These are phyloP conservation scores for Hyperoplus immaculatus DNA, from an alignment of 2,797 vertebrate genomes.

Conservation along the genomic window DNA sequence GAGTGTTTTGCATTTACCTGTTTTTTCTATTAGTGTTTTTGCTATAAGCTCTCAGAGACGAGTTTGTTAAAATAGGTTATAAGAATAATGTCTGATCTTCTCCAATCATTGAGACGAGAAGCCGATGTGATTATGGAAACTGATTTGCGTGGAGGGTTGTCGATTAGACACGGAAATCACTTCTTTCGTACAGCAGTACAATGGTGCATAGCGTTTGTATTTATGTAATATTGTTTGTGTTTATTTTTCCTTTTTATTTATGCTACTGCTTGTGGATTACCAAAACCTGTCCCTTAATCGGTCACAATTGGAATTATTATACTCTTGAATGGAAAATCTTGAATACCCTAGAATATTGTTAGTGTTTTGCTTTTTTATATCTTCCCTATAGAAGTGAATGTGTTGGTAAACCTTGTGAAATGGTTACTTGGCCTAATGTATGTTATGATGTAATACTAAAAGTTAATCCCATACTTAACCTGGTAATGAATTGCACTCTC, in stretches of 20 bases:
- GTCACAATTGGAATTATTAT: slow-evolving; percentile 81
- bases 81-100: slow-evolving; percentile 75
- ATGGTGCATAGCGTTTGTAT: slow-evolving; percentile 88
- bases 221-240: slow-evolving; percentile 86
- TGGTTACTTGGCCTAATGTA: slow-evolving; percentile 84
- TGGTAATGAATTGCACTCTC: slow-evolving; percentile 88
- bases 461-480: slow-evolving; percentile 85
- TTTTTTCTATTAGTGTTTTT: slow-evolving; percentile 89
- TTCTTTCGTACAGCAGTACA: slow-evolving; percentile 82
- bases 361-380: slow-evolving; percentile 79
- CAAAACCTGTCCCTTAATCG: slow-evolving; percentile 84
- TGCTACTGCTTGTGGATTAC: slow-evolving; percentile 88
- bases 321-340: slow-evolving; percentile 85
- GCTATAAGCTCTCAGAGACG: slow-evolving; percentile 86
- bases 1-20: slow-evolving; percentile 89
- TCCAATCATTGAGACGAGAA: slow-evolving; percentile 69
- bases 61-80: slow-evolving; percentile 81
- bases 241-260: slow-evolving; percentile 86
- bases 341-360: slow-evolving; percentile 79
- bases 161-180: slow-evolving; percentile 77
- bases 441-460: slow-evolving; percentile 86
- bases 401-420: slow-evolving; percentile 89
- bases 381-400: slow-evolving; percentile 87
- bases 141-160: slow-evolving; percentile 68
- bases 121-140: slow-evolving; percentile 68